Base-by-base conservation (phyloP, 2,113 vertebrate genomes). In the Crypturellus undulatus region DNA sequence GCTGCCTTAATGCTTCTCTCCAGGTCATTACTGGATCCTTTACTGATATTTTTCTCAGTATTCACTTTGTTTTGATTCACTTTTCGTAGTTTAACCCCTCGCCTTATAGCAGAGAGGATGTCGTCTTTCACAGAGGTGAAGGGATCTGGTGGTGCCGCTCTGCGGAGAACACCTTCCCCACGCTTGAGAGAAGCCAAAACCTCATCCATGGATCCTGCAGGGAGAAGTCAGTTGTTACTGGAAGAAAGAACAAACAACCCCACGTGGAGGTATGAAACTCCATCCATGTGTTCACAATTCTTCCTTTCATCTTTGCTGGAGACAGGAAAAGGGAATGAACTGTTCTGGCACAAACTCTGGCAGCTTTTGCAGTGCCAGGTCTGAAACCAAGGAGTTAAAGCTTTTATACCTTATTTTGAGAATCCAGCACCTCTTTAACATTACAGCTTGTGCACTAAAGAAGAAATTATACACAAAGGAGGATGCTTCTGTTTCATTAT, bases 1-100 rank as follows among this genome's bases (percentile, higher is more conserved):
- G 98, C 99, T 1, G 98, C 99, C 95, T 98, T 98, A 95, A 99
- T 99, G 97, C 99, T 99, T 22, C 91, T 98, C 97, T 99, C 98
- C 19, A 99, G 97, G 82, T 99, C 99, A 0, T 93, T 98, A 93
- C 97, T 65, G 1, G 90, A 64, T 26, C 58, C 86, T 28, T 59
- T 94, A 43, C 67, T 64, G 71, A n/a, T 51, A 30, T 84, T 78
- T 12, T 40, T 78, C 71, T 90, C 89, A 30, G 45, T 19, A 28
- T 92, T 49, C 49, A 49, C 49, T 49, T 49, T 90, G 9, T 47
- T 90, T 9, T 47, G 86, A 28, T 91, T 91, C 17, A 99, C 98
- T 94, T 99, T 99, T 95, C 98, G 98, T 20, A 99, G 97, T n/a
- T 96, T 97, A 85, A 99, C 99, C 17, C 99, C 99, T 14, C 98